Evolutionary conservation across 2,113 vertebrate species (phyloP).

Genomic region (Cyprinodon tularosa): DNA sequence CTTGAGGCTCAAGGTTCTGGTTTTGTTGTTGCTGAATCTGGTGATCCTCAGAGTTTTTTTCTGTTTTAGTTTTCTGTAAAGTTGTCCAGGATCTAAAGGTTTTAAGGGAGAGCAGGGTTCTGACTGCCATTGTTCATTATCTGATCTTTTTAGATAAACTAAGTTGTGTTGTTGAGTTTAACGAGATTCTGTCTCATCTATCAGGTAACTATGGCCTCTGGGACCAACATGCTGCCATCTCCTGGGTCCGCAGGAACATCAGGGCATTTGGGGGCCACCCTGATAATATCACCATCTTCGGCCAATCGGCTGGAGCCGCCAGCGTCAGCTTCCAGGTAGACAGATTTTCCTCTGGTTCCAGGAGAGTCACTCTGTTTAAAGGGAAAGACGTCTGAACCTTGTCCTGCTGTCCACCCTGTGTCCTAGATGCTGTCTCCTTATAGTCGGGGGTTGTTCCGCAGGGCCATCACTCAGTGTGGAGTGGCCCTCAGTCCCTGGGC

Average conservation of each 20-base stretch:
- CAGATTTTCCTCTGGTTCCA: background rate
- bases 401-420: background rate
- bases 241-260: slow-evolving; percentile 91
- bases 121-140: too few relatives aligned
- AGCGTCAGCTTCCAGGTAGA: slow-evolving; percentile 89
- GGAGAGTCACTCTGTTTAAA: background rate
- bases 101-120: too few relatives aligned
- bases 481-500: slow-evolving; percentile 82
- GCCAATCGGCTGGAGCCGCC: slow-evolving; percentile 85
- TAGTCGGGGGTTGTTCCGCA: slow-evolving; percentile 84
- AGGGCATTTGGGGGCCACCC: slow-evolving; percentile 86
- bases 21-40: background rate
- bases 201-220: slow-evolving; percentile 80
- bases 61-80: background rate
- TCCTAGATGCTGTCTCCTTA: slow-evolving; percentile 83
- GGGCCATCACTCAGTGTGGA: slow-evolving; percentile 86
- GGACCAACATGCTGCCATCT: slow-evolving; percentile 86
- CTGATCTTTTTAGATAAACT: too few relatives aligned
- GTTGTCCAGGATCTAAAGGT: background rate
- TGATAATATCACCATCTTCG: slow-evolving; percentile 89
- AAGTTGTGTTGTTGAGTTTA: too few relatives aligned
- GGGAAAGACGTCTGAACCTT: background rate
- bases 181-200: background rate
- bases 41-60: background rate
- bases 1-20: too few relatives aligned